Conservation (phyloP, 2,797 vertebrate species). For the Emys orbicularis region DNA sequence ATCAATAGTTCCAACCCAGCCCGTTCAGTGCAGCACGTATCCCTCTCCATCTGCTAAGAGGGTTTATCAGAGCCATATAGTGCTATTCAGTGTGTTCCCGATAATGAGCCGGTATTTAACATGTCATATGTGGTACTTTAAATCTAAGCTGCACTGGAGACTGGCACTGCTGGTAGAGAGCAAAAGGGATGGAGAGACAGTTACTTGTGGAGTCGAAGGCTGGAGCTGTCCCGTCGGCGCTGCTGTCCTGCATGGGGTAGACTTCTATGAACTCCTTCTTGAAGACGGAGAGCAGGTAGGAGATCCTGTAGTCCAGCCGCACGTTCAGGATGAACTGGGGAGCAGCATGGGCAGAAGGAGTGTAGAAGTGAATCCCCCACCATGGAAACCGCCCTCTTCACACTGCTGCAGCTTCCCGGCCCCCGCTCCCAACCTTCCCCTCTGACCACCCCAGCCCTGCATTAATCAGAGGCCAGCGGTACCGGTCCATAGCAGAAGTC, state of each 20-base stretch:
- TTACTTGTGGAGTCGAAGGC: conserved; percentile 89
- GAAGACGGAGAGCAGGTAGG: conserved; percentile 97
- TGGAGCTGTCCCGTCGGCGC: conserved; percentile 91
- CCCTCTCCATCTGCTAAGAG: neutral
- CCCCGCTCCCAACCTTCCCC: too few relatives aligned
- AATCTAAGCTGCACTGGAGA: neutral
- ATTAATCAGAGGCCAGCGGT: neutral
- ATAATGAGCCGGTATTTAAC: neutral
- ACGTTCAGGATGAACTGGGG: conserved; percentile 91
- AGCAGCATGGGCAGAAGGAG: neutral
- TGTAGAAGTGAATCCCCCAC: neutral
- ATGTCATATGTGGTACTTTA: neutral
- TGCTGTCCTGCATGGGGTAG: conserved; percentile 92
- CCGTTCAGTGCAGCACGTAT: neutral
- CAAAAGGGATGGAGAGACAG: conserved; percentile 10
- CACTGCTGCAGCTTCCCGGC: neutral
- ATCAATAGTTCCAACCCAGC: neutral
- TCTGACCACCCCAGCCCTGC: neutral
- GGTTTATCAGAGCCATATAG: neutral
- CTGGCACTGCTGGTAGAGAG: neutral
- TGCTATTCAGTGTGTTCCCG: neutral
- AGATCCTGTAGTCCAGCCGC: conserved; percentile 95
- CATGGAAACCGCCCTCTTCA: fast-evolving
- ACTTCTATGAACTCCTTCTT: conserved; percentile 99
- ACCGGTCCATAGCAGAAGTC: neutral